Percentiles rank a stretch among this genome's conserved stretches.
Conservation (phyloP, 2,113 vertebrate genomes). For the Saguinus midas region DNA sequence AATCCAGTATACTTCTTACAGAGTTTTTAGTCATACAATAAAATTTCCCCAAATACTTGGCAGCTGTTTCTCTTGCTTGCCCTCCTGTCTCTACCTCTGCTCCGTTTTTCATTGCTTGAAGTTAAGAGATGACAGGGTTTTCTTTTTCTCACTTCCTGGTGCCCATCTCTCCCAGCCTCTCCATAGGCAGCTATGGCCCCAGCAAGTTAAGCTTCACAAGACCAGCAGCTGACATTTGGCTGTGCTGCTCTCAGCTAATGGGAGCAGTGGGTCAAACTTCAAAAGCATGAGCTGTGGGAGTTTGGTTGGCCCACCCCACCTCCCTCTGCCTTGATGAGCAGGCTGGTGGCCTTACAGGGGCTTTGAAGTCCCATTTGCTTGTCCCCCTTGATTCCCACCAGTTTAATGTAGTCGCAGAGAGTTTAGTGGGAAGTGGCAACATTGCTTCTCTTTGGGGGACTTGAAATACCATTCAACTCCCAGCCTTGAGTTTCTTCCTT, state of each 20-base stretch:
- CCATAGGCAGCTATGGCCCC: neutral
- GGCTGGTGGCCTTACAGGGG: neutral
- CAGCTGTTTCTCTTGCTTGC: neutral
- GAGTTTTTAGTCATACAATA: neutral
- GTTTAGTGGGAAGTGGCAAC: neutral
- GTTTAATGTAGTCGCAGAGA: neutral
- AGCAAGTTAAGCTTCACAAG: neutral
- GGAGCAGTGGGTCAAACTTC: neutral
- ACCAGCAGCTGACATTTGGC: neutral
- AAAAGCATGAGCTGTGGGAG: neutral
- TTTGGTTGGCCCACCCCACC: neutral
- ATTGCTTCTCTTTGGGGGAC: neutral
- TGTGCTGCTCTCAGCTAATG: neutral
- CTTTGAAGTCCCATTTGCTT: conserved; percentile 44
- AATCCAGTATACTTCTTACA: neutral
- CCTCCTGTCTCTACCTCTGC: neutral
- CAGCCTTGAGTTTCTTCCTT: neutral
- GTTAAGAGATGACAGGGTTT: conserved; percentile 5
- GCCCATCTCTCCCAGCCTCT: neutral
- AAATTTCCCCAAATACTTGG: neutral
- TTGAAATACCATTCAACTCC: neutral
- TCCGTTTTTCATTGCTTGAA: neutral
- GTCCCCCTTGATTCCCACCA: neutral
- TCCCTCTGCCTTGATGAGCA: neutral
- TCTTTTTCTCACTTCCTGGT: neutral